A percentile compares a stretch with the other conserved stretches of the same genome.
Evolutionary conservation across 1,140 invertebrate genomes (phyloP).

Genomic region (Drosophila subobscura): DNA sequence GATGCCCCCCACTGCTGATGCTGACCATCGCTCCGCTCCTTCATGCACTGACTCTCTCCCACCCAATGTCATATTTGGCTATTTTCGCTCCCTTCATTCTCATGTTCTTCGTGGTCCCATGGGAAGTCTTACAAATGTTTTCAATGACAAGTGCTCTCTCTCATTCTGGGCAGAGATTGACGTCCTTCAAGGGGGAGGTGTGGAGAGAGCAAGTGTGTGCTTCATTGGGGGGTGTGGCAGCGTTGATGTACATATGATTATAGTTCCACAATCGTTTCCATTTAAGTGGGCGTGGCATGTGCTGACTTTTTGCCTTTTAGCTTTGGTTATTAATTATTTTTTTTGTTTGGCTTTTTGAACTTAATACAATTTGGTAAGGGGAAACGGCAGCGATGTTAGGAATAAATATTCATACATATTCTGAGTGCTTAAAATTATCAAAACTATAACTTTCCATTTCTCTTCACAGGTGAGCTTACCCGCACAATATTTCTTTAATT

Average conservation of each 20-base stretch:
- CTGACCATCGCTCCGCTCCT: slow-evolving; percentile 24
- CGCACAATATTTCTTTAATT: too few relatives aligned
- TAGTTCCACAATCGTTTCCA: slow-evolving; percentile 46
- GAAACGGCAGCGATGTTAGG: too few relatives aligned
- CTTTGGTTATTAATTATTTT: slow-evolving; percentile 47
- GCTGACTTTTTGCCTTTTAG: slow-evolving; percentile 22
- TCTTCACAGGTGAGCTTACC: neutral
- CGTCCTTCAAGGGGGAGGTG: neutral
- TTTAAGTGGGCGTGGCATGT: slow-evolving; percentile 36
- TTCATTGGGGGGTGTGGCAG: neutral
- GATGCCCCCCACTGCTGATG: slow-evolving; percentile 38
- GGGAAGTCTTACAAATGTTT: slow-evolving; percentile 76
- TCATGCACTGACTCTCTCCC: slow-evolving; percentile 3
- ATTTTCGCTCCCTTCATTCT: slow-evolving; percentile 30
- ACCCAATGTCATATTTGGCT: slow-evolving; percentile 10
- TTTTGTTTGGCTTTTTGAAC: slow-evolving; percentile 31
- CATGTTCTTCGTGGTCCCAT: slow-evolving; percentile 41
- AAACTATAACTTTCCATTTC: neutral
- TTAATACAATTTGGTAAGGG: neutral
- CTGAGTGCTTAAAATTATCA: neutral
- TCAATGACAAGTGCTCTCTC: slow-evolving; percentile 69
- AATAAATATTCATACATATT: slow-evolving; percentile 9
- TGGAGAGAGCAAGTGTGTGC: neutral
- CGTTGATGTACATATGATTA: slow-evolving; percentile 2
- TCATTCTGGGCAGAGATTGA: slow-evolving; percentile 1